phyloP scores from a whole-genome alignment of 1,140 invertebrate genomes.

The Mylabris phalerata region DNA sequence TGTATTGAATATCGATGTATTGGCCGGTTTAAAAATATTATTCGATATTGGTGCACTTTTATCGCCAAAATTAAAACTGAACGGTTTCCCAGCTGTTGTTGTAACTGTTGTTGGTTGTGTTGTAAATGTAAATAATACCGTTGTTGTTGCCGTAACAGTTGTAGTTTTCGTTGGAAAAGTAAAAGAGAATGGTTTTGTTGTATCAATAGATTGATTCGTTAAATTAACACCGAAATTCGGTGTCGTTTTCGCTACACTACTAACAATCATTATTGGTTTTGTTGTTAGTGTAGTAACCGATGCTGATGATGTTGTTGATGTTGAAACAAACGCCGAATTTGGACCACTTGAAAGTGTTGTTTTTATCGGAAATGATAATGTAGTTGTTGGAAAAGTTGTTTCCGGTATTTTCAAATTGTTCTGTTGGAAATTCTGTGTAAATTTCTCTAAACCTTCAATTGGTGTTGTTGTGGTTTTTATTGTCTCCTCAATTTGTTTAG shows the following conservation, averaged over 20 bases:
- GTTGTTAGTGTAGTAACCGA: background rate
- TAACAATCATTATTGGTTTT: background rate
- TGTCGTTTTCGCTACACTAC: background rate
- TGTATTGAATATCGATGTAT: no score
- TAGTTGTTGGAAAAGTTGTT: background rate
- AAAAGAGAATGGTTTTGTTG: background rate
- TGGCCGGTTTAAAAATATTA: no score
- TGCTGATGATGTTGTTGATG: background rate
- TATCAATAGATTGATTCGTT: background rate
- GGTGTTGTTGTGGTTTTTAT: background rate
- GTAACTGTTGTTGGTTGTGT: background rate
- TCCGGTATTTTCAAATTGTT: background rate
- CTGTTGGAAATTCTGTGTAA: background rate
- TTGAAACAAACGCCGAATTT: background rate
- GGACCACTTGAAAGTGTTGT: background rate
- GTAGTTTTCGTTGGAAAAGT: background rate
- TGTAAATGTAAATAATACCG: background rate
- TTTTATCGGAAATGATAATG: background rate
- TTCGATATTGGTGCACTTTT: no score
- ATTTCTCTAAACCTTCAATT: conserved; percentile 2
- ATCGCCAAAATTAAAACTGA: background rate
- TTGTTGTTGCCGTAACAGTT: background rate
- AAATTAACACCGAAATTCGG: background rate
- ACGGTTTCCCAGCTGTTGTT: background rate
- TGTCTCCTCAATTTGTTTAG: conserved; percentile 1